Evolutionary conservation across 1,140 invertebrate species (phyloP).

Genomic region (Macrotrachela quadricornifera): DNA sequence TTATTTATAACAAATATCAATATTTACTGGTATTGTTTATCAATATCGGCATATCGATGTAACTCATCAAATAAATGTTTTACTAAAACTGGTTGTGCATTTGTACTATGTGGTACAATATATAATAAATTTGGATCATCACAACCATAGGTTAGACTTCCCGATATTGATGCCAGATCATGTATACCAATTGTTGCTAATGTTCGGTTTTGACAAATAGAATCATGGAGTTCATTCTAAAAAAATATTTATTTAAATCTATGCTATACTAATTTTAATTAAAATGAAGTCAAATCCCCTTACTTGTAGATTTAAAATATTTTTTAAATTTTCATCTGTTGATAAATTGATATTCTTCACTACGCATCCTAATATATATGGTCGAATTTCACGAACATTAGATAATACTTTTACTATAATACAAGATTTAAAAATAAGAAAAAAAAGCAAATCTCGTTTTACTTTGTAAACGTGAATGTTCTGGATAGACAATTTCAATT

Average conservation of each 20-base stretch:
- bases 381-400: slow-evolving; percentile 33
- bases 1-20: not conserved
- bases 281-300: too few species aligned
- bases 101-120: slow-evolving; percentile 38
- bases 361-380: slow-evolving; percentile 49
- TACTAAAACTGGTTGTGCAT: slow-evolving; percentile 35
- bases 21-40: slow-evolving; percentile 37
- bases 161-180: slow-evolving; percentile 43
- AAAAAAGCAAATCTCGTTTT: too few species aligned
- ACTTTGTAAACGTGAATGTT: too few species aligned
- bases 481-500: slow-evolving; percentile 33
- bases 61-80: slow-evolving; percentile 43
- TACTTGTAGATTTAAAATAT: slow-evolving; percentile 52
- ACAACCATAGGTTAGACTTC: slow-evolving; percentile 45
- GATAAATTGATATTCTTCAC: slow-evolving; percentile 41
- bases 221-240: slow-evolving; percentile 49
- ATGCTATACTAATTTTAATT: slow-evolving; percentile 10
- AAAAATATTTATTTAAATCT: not conserved
- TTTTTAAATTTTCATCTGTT: slow-evolving; percentile 43
- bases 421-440: too few species aligned
- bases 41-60: slow-evolving; percentile 43
- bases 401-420: too few species aligned
- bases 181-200: slow-evolving; percentile 57
- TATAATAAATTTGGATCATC: slow-evolving; percentile 37
- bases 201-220: slow-evolving; percentile 50